phyloP scores from a whole-genome alignment of 2,113 vertebrate genomes.

The Pangasianodon hypophthalmus region DNA sequence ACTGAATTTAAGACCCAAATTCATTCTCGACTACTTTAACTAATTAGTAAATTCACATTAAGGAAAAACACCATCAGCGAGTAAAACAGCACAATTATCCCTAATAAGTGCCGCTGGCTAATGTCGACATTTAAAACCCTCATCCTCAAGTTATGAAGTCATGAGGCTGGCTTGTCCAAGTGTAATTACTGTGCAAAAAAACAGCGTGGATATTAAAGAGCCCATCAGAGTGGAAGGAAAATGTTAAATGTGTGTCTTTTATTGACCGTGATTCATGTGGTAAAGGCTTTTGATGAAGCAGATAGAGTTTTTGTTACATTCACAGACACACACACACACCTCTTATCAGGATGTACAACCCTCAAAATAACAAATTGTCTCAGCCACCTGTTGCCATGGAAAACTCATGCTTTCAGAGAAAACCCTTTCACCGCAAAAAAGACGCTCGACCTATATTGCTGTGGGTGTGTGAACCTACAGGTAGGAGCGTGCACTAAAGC shows the following conservation, averaged over 20 bases:
- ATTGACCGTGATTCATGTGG: slow-evolving; percentile 46
- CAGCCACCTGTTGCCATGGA: slow-evolving; percentile 51
- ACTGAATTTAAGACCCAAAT: background rate
- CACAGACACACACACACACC: slow-evolving; percentile 8
- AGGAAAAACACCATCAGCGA: background rate
- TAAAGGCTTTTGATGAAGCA: slow-evolving; percentile 34
- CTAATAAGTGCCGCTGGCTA: background rate
- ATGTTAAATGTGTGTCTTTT: slow-evolving; percentile 19
- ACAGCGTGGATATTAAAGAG: slow-evolving; percentile 18
- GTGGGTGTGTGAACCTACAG: slow-evolving; percentile 49
- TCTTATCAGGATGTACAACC: slow-evolving; percentile 39
- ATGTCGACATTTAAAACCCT: background rate
- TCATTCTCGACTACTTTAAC: background rate
- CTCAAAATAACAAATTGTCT: slow-evolving; percentile 41
- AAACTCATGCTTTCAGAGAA: slow-evolving; percentile 53
- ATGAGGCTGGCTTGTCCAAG: background rate
- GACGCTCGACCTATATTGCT: slow-evolving; percentile 17
- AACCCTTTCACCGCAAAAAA: slow-evolving; percentile 32
- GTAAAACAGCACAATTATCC: background rate
- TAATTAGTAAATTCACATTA: background rate
- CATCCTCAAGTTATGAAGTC: background rate
- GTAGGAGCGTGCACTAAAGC: slow-evolving; percentile 54
- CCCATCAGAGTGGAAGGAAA: slow-evolving; percentile 33
- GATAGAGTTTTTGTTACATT: slow-evolving; percentile 33
- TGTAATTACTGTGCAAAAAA: background rate